Percentiles rank a stretch among this genome's conserved stretches.
These are phyloP conservation scores for Rotaria macrura DNA, from an alignment of 2,888 invertebrate species.

Conservation along the genomic window DNA sequence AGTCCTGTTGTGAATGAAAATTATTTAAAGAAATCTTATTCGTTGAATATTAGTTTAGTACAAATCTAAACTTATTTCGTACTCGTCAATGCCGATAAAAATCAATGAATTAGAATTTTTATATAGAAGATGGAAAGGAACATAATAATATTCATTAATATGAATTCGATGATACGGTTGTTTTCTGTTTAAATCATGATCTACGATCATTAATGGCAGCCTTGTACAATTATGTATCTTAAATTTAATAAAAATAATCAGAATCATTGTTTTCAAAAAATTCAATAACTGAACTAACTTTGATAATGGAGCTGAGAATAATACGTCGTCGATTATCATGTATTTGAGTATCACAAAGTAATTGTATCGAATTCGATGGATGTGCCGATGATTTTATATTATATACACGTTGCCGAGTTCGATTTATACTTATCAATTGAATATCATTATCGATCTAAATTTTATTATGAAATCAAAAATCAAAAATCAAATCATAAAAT, in stretches of 20 bases:
- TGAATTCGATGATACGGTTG: neutral
- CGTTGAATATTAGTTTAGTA: neutral
- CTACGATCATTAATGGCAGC: neutral
- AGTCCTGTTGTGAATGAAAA: no score
- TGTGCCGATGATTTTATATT: neutral
- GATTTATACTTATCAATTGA: neutral
- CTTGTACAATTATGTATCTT: neutral
- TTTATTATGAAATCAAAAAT: neutral
- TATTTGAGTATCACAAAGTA: conserved; percentile 4
- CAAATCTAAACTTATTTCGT: neutral
- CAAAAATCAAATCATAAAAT: no score
- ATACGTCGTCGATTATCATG: neutral
- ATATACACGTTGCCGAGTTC: conserved; percentile 7
- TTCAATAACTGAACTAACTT: neutral
- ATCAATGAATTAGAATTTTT: neutral
- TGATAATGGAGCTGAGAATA: neutral
- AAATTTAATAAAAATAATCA: neutral
- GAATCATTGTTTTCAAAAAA: neutral
- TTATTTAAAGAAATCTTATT: no score
- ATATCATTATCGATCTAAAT: neutral
- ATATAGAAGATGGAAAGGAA: neutral
- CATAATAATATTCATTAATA: conserved; percentile 10
- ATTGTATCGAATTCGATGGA: neutral
- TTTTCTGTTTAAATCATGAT: neutral
- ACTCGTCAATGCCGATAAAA: neutral